Conservation (phyloP, 1,140 invertebrate species). For the Microplitis demolitor region DNA sequence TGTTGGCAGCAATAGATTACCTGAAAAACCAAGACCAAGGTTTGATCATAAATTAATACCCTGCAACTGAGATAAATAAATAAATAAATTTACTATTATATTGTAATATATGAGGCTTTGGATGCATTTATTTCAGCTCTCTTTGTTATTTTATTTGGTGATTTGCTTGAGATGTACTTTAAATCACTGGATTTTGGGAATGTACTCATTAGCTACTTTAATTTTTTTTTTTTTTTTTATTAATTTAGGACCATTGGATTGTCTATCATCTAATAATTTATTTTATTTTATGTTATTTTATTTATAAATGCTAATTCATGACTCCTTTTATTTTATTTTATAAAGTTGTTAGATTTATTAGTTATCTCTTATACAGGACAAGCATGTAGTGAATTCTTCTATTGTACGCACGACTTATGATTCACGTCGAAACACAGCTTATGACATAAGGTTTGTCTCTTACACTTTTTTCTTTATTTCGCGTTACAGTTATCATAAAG, state of each 20-base stretch:
- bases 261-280: too few species aligned
- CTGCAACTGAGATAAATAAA: not conserved
- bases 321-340: not conserved
- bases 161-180: too few species aligned
- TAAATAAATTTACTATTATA: not conserved
- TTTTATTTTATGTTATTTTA: not conserved
- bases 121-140: too few species aligned
- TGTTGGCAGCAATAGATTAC: conserved; percentile 81
- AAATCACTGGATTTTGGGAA: too few species aligned
- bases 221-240: too few species aligned
- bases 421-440: conserved; percentile 57
- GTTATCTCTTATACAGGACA: conserved; percentile 61
- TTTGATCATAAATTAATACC: conserved; percentile 58
- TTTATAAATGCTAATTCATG: conserved; percentile 9
- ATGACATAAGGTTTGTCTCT: conserved; percentile 53
- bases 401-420: conserved; percentile 56
- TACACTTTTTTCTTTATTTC: conserved; percentile 30
- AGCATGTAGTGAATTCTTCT: conserved; percentile 57
- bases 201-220: too few species aligned
- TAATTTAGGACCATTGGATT: too few species aligned
- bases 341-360: conserved; percentile 46
- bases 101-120: too few species aligned
- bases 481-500: too few species aligned
- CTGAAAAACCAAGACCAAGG: conserved; percentile 81
- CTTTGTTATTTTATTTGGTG: too few species aligned